phyloP scores from a whole-genome alignment of 2,113 vertebrate species.

The Desmodus rotundus region DNA sequence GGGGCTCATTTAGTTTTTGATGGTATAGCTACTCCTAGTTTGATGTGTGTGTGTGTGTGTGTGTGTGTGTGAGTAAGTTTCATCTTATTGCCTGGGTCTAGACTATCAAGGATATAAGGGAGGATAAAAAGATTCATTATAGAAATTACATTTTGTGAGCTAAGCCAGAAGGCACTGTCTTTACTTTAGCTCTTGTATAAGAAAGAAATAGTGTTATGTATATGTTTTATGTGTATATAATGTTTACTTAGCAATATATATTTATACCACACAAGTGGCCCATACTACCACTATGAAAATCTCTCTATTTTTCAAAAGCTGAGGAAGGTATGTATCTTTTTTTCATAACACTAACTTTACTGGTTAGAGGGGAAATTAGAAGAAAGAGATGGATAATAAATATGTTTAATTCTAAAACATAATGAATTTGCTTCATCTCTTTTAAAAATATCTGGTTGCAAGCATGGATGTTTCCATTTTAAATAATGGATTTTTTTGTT shows the following conservation, averaged over 20 bases:
- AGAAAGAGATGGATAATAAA: not conserved
- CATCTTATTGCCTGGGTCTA: slow-evolving; percentile 64
- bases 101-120: slow-evolving; percentile 54
- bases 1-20: slow-evolving; percentile 57
- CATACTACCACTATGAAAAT: slow-evolving; percentile 61
- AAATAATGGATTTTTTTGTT: slow-evolving; percentile 2
- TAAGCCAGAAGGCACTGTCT: slow-evolving; percentile 80
- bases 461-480: slow-evolving; percentile 2
- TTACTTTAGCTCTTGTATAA: slow-evolving; percentile 72
- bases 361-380: slow-evolving; percentile 42
- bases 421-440: not conserved
- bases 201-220: slow-evolving; percentile 65
- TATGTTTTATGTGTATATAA: slow-evolving; percentile 52
- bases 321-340: not conserved
- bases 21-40: slow-evolving; percentile 45
- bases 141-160: slow-evolving; percentile 79
- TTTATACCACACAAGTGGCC: slow-evolving; percentile 71
- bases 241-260: slow-evolving; percentile 66
- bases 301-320: slow-evolving; percentile 70
- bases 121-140: slow-evolving; percentile 76
- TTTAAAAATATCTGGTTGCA: not conserved
- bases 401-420: not conserved
- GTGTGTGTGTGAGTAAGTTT: slow-evolving; percentile 21
- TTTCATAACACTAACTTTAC: slow-evolving; percentile 1
- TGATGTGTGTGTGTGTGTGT: too few species aligned